Percentiles rank a stretch among this genome's conserved stretches.
Conservation (phyloP, 2,113 vertebrate species). For the Ictalurus punctatus region DNA sequence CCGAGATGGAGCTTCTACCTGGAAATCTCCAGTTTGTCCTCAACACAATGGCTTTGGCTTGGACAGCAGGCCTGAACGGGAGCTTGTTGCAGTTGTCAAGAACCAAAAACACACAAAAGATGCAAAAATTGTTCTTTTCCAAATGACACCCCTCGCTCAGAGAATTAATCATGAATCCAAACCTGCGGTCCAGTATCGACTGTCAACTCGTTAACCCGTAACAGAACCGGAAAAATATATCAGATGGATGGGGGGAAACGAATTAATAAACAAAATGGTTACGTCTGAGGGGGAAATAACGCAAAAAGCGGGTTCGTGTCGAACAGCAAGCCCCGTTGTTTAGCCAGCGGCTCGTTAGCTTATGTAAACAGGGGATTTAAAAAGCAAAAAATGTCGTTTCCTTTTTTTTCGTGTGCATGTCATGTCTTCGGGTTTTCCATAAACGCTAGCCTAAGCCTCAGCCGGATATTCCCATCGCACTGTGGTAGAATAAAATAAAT, state of each 20-base stretch:
- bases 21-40: conserved; percentile 61
- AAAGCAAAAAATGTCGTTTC: conserved; percentile 65
- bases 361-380: conserved; percentile 56
- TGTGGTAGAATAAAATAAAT: conserved; percentile 46
- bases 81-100: conserved; percentile 62
- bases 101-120: conserved; percentile 44
- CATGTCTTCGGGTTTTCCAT: conserved; percentile 68
- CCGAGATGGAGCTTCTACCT: conserved; percentile 63
- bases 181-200: conserved; percentile 46
- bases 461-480: conserved; percentile 57
- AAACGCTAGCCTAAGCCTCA: conserved; percentile 56
- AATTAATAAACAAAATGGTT: conserved; percentile 51
- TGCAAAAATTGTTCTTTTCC: conserved; percentile 35
- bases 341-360: conserved; percentile 57
- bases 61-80: conserved; percentile 56
- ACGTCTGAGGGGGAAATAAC: conserved; percentile 47
- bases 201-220: conserved; percentile 49
- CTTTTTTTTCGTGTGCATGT: conserved; percentile 71
- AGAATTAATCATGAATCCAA: conserved; percentile 51
- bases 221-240: conserved; percentile 31
- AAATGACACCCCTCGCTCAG: conserved; percentile 29
- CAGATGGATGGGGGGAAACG: conserved; percentile 24
- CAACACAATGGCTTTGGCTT: conserved; percentile 58
- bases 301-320: conserved; percentile 40
- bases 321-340: conserved; percentile 29